Percentiles rank a stretch among this genome's conserved stretches.
phyloP scores from a whole-genome alignment of 1,140 invertebrate genomes.

The Diachasma alloeum region DNA sequence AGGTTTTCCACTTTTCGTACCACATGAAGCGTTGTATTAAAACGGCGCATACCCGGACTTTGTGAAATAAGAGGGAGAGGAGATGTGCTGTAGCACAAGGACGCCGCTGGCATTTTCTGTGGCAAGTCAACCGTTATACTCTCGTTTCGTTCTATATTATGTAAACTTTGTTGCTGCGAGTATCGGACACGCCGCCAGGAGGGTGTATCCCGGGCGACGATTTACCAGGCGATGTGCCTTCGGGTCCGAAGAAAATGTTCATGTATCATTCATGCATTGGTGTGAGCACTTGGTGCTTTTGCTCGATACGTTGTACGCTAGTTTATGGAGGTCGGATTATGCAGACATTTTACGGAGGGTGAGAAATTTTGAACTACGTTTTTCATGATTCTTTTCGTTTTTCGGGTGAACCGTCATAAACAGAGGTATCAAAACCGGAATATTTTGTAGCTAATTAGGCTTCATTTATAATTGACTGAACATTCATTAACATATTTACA shows the following conservation, averaged over 20 bases:
- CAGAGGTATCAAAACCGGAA: neutral
- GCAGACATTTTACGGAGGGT: conserved; percentile 4
- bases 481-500: too few relatives aligned
- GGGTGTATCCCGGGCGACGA: conserved; percentile 38
- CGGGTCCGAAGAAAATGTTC: conserved; percentile 39
- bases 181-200: neutral
- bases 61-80: neutral
- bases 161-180: conserved; percentile 13
- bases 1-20: neutral
- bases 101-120: neutral
- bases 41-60: neutral
- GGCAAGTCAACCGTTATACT: neutral
- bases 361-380: neutral
- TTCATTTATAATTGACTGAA: too few relatives aligned
- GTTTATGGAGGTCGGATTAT: conserved; percentile 34
- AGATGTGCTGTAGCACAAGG: neutral
- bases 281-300: conserved; percentile 13
- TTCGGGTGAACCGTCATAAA: neutral
- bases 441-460: neutral
- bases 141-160: conserved; percentile 8
- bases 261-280: conserved; percentile 46
- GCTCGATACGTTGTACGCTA: neutral
- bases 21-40: neutral
- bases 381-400: neutral
- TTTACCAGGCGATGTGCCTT: conserved; percentile 39